Base-by-base conservation (phyloP, 2,888 invertebrate genomes). In the Arge pagana region DNA sequence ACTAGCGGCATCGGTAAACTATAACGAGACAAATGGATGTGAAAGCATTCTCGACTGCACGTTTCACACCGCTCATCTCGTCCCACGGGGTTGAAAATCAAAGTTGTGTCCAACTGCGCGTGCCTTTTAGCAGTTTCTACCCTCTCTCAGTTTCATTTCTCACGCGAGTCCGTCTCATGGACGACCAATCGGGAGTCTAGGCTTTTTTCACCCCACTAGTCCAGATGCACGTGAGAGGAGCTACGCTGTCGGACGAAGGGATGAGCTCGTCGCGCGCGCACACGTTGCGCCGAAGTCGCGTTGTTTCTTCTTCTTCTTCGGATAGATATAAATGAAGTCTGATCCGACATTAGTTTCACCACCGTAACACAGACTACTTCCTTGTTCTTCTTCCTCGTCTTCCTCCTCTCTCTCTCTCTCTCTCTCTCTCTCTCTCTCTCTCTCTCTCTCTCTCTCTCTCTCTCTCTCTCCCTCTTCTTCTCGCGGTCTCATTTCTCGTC, bases 1-100 rank as follows among this genome's bases (percentile, higher is more conserved):
- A 13, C 10, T 19, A 31, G 1, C 26, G 53, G 60, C 68, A 68
- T 71, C 71, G 69, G 68, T 70, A 71, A 71, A 70, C 65, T 69
- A 66, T 70, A 72, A 71, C 66, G 66, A 69, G 71, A 70, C 71
- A 72, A 71, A 72, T 69, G 68, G 68, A 67, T 69, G 65, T 67
- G 63, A 63, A 65, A 64, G 59, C 54, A 41, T 52, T 45, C 45
- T 33, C 15, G 36, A 19, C 23, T 33, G 48, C 39, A 41, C 42
- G 19, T 28, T 30, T 36, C 35, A 21, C 51, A 31, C 43, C 42
- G 33, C 15, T 56, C 58, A 55, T 40, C 45, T 15, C 35, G 50
- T 45, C 48, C 40, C 50, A 39, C 19, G 35, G 41, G n/a, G n/a
- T n/a, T n/a, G 41, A 61, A 53, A 68, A 64, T 63, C 62, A 65